A percentile compares a stretch with the other conserved stretches of the same genome.
Conservation (phyloP, 2,113 vertebrate species). For the Rattus rattus region DNA sequence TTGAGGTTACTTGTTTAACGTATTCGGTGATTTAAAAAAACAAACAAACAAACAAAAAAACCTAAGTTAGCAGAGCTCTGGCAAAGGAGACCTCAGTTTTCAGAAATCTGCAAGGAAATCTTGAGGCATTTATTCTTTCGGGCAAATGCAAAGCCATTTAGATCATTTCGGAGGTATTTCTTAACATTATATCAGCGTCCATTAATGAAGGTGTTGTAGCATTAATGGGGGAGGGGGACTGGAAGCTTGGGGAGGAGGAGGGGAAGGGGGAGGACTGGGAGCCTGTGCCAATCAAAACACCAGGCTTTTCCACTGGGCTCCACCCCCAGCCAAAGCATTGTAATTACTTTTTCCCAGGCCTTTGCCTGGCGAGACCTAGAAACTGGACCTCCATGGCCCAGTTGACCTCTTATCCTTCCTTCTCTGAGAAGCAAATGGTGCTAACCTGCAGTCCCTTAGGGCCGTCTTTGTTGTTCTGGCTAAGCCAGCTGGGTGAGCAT, state of each 20-base stretch:
- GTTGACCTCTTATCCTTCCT: not conserved
- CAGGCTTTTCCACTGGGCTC: not conserved
- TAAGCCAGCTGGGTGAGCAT: not conserved
- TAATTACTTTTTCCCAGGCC: not conserved
- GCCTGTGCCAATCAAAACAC: no score
- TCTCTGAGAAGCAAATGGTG: not conserved
- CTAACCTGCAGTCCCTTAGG: not conserved
- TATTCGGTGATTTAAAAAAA: not conserved
- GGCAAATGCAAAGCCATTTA: not conserved
- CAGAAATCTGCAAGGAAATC: not conserved
- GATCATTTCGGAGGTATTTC: not conserved
- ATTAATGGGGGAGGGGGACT: no score
- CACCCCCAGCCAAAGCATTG: no score
- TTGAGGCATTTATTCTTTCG: not conserved
- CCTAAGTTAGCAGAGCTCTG: no score
- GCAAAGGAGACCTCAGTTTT: not conserved
- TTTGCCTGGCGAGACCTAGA: not conserved
- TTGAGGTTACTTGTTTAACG: not conserved
- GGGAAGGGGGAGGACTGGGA: no score
- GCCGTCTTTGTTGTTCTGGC: not conserved
- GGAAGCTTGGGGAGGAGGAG: no score
- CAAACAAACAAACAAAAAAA: no score
- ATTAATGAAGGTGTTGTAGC: not conserved
- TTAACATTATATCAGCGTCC: not conserved
- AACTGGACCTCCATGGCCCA: not conserved